Base-by-base conservation (phyloP, 2,797 vertebrate genomes). In the Cryptoprocta ferox region DNA sequence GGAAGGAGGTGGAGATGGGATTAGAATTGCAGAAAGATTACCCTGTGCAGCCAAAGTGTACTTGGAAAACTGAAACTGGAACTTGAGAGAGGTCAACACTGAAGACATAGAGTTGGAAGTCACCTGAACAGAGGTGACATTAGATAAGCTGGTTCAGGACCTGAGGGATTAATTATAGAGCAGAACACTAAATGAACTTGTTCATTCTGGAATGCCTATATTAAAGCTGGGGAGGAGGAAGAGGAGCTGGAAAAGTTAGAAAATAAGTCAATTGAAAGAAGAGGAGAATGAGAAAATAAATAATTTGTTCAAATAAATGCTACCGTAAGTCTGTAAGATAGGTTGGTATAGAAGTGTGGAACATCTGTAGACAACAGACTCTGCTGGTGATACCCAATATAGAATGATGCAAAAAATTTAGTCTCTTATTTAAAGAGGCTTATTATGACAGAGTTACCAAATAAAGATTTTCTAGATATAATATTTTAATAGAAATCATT, bases 361-460 rank as follows among this genome's bases (percentile, higher is more conserved):
- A 6, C 11, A 19, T 5, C 42, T 50, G 6, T 70, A 78, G 30
- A 26, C n/a, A 70, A 9, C 24, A 82, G 59, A 28, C 24, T 53
- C 56, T 37, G 24, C 16, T n/a, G 68, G 14, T 15, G n/a, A 24
- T 0, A 0, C 12, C 65, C 28, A 35, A 19, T 26, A 73, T 2
- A 71, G 1, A 73, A 61, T 32, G 42, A 53, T 65, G 28, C 80
- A 90, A 88, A 96, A 15, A 39, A 70, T 6, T 24, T 13, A 81
- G 28, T 68, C 16, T 35, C 79, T 94, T 87, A 56, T 89, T 89
- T 81, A 88, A 94, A 70, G 19, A 73, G 32, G 15, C 28, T 95
- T 85, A 14, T 35, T 61, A 45, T 63, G 75, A 68, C 59, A 70
- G 35, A 81, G 10, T 45, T 68, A 39, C n/a, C 89, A 68, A 91